These are phyloP conservation scores for Rhinogobio ventralis DNA, from an alignment of 2,797 vertebrate species.

Conservation along the genomic window DNA sequence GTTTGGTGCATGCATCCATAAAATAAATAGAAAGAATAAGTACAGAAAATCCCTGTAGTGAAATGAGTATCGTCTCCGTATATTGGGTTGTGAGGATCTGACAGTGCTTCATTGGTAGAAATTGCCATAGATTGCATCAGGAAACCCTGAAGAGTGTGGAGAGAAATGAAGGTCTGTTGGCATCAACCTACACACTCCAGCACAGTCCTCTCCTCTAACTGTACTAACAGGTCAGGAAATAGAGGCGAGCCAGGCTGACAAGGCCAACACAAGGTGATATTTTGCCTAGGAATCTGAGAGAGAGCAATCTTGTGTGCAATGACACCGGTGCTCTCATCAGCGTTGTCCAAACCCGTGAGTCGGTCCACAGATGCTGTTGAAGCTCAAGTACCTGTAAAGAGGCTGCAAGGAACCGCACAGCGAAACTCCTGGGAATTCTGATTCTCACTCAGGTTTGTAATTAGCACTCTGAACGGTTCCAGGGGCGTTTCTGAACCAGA, in stretches of 20 bases:
- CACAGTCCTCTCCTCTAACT: background rate
- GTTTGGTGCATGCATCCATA: background rate
- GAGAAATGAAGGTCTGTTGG: constrained; percentile 3
- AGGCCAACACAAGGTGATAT: constrained; percentile 4
- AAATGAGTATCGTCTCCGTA: background rate
- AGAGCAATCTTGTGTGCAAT: background rate
- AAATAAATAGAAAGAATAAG: background rate
- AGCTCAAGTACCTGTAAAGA: background rate
- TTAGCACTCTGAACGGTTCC: background rate
- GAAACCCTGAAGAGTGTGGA: constrained; percentile 20
- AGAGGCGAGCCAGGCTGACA: background rate
- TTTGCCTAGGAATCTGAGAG: constrained; percentile 9
- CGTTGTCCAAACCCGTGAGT: constrained; percentile 24
- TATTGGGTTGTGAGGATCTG: background rate
- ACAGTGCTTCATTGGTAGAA: constrained; percentile 13
- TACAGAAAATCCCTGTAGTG: background rate
- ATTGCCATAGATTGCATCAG: constrained; percentile 58
- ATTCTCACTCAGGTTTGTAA: constrained; percentile 8
- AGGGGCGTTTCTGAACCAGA: constrained; percentile 4
- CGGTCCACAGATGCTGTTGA: background rate
- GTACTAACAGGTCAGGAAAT: background rate
- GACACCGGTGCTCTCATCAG: background rate
- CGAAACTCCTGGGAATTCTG: background rate
- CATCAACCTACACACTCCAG: constrained; percentile 30
- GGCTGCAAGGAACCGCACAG: background rate